Base-by-base conservation (phyloP, 2,113 vertebrate species). In the Charina bottae region DNA sequence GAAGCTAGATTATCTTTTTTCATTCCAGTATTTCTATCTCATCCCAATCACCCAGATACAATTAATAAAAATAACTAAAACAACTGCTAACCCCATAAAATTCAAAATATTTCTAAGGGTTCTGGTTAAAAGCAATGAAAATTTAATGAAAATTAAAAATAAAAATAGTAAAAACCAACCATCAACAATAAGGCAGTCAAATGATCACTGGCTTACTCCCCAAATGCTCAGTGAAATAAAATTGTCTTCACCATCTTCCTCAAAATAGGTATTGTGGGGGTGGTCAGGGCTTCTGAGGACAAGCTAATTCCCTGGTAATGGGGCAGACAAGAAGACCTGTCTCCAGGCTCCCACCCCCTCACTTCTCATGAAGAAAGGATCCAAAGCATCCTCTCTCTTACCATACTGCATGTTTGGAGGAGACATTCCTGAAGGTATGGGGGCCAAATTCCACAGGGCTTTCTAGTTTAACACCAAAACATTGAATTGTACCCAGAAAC, bases 171-270 rank as follows among this genome's bases (percentile, higher is more conserved):
- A 78, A 78, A 78, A 78, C 72, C 72, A 78, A 42, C 33, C 19
- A 9, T 78, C 17, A 78, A 37, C 21, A 78, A 37, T 78, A 78
- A 78, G 72, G 72, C 33, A 42, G 19, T 78, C 72, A 42, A 21
- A 78, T 23, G 72, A 42, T 78, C 17, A 42, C 42, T 78, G 42
- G 33, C 72, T 78, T 6, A 21, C 33, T 78, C 33, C 19, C 42
- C 33, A 19, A 78, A 78, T 21, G 15, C 15, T 78, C n/a, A 42
- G 33, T 87, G 91, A 42, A 62, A 72, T 42, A 92, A 95, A 78
- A 42, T 28, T 64, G 56, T 42, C 64, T 89, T 58, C 37, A 55
- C 85, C 6, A 11, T 64, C 60, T 68, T 87, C 49, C 68, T 86
- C 49, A 92, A 49, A 78, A 78, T 78, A 78, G 72, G 42, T 78